Evolutionary conservation across 1,140 invertebrate species (phyloP).

Genomic region (Samia ricini): DNA sequence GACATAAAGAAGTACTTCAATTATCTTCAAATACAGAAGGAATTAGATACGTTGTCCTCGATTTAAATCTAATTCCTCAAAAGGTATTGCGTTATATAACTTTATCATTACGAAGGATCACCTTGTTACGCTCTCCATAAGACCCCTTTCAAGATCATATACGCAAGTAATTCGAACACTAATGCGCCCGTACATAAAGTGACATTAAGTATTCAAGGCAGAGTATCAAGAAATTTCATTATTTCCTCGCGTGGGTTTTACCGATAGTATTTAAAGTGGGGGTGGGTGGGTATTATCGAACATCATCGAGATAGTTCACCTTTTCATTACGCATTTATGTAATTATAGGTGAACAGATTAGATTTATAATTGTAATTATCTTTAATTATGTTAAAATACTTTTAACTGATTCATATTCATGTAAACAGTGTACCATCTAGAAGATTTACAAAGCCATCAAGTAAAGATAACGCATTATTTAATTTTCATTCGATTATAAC

Average conservation of each 20-base stretch:
- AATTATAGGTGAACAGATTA: no score
- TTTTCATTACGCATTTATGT: background rate
- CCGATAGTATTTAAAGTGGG: background rate
- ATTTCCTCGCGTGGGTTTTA: slow-evolving; percentile 7
- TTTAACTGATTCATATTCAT: no score
- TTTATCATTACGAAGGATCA: background rate
- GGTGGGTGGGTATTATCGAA: background rate
- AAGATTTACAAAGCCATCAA: no score
- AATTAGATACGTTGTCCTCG: background rate
- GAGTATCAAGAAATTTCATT: slow-evolving; percentile 23
- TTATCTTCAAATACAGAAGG: background rate
- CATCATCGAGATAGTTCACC: background rate
- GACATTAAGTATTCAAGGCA: slow-evolving; percentile 21
- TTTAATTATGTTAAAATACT: no score
- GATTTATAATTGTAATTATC: no score
- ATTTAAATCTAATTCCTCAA: background rate
- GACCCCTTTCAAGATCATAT: background rate
- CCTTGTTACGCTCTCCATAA: background rate
- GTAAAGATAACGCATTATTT: no score
- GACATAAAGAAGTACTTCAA: background rate
- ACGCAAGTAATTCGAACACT: background rate
- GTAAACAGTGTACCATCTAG: no score
- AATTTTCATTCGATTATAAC: no score
- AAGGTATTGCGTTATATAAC: background rate
- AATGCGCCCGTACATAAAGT: background rate